Conservation (phyloP, 2,888 invertebrate species). For the Andricus quercusramuli region DNA sequence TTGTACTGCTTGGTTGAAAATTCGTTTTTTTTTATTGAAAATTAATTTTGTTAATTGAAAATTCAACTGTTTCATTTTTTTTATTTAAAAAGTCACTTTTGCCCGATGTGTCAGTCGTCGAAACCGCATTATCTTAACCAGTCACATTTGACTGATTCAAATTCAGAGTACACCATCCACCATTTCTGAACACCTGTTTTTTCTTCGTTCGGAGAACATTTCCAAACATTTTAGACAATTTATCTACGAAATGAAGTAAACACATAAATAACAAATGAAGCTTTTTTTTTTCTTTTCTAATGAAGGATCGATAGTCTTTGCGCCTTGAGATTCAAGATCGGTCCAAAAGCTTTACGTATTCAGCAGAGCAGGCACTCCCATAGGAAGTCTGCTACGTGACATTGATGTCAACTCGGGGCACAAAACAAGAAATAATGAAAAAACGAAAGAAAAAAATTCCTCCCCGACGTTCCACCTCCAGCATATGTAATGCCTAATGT, state of each 20-base stretch:
- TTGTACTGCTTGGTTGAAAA: no score
- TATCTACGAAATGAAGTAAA: background rate
- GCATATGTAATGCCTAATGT: conserved; percentile 65
- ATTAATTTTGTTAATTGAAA: no score
- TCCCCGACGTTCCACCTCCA: conserved; percentile 57
- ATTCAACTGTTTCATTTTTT: no score
- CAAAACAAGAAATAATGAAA: conserved; percentile 59
- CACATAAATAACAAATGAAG: background rate
- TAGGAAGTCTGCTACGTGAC: conserved; percentile 77
- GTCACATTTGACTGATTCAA: no score
- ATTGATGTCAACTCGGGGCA: conserved; percentile 67
- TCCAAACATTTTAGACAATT: background rate
- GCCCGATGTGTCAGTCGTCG: no score
- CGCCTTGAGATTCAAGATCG: conserved; percentile 42
- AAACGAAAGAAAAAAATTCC: conserved; percentile 45
- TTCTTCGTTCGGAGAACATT: no score
- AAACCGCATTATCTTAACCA: no score
- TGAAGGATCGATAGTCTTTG: conserved; percentile 23
- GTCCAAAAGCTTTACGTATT: conserved; percentile 66
- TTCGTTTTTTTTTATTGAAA: no score
- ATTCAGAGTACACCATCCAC: no score
- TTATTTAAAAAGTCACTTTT: no score
- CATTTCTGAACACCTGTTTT: no score
- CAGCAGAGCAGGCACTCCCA: conserved; percentile 63
- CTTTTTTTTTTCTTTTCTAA: conserved; percentile 5